A percentile compares a stretch with the other conserved stretches of the same genome.
Evolutionary conservation across 2,888 invertebrate genomes (phyloP).

Genomic region (Parascotia fuliginaria): DNA sequence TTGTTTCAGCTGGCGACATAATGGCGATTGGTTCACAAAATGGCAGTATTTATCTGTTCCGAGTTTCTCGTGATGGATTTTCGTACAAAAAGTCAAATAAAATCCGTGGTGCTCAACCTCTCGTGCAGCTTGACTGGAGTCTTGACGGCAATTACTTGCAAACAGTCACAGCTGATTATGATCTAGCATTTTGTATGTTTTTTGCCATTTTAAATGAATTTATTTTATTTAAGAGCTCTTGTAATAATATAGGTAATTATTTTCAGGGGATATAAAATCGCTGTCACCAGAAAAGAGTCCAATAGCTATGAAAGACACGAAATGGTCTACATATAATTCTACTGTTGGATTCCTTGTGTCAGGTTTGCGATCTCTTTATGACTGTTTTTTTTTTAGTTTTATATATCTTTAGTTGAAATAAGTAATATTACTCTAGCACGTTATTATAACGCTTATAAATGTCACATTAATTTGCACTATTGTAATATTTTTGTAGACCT

Average conservation of each 20-base stretch:
- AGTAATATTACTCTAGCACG: too few relatives aligned
- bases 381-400: too few relatives aligned
- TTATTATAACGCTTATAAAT: too few relatives aligned
- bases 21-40: constrained; percentile 97
- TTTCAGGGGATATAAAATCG: constrained; percentile 95
- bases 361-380: too few relatives aligned
- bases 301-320: constrained; percentile 95
- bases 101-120: constrained; percentile 93
- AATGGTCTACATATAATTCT: constrained; percentile 95
- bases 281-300: constrained; percentile 95
- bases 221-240: constrained; percentile 1
- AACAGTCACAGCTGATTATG: constrained; percentile 95
- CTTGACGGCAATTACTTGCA: constrained; percentile 94
- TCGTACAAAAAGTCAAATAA: constrained; percentile 96
- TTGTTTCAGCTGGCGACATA: constrained; percentile 91
- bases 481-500: too few relatives aligned
- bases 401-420: too few relatives aligned
- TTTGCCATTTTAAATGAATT: neutral
- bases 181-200: constrained; percentile 93
- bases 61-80: constrained; percentile 95
- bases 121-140: constrained; percentile 96
- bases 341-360: constrained; percentile 95
- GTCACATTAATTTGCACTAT: too few relatives aligned
- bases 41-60: constrained; percentile 90
- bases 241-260: constrained; percentile 9